Evolutionary conservation across 2,888 invertebrate species (phyloP).

Genomic region (Lycocerus yunnanus): DNA sequence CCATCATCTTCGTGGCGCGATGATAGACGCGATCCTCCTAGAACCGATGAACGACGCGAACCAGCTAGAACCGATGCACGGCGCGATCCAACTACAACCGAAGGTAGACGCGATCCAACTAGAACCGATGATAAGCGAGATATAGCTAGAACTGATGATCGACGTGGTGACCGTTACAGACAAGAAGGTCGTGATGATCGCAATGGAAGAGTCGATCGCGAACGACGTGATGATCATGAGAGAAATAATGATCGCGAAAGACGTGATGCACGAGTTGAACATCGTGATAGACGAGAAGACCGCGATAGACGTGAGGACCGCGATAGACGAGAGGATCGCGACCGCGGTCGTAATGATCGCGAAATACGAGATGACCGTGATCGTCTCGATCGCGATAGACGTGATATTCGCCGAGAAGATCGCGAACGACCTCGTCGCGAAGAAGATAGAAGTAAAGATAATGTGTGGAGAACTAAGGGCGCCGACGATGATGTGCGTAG

Average conservation of each 20-base stretch:
- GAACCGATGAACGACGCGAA: slow-evolving; percentile 17
- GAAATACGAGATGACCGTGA: slow-evolving; percentile 22
- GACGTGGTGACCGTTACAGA: neutral
- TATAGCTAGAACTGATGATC: neutral
- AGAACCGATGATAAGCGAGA: slow-evolving; percentile 8
- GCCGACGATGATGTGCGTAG: slow-evolving; percentile 17
- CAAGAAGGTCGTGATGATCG: slow-evolving; percentile 15
- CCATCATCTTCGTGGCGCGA: slow-evolving; percentile 9
- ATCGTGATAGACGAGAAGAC: slow-evolving; percentile 21
- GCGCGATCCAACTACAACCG: slow-evolving; percentile 18
- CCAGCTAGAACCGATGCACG: slow-evolving; percentile 26
- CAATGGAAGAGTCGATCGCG: slow-evolving; percentile 15
- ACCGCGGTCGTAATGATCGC: no score
- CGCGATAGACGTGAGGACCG: slow-evolving; percentile 13
- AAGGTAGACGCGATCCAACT: slow-evolving; percentile 10
- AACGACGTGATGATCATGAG: slow-evolving; percentile 29
- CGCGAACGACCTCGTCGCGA: slow-evolving; percentile 16
- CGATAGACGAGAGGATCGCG: slow-evolving; percentile 18
- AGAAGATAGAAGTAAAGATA: neutral
- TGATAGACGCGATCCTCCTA: slow-evolving; percentile 15
- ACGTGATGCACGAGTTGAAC: slow-evolving; percentile 25
- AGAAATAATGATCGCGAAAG: slow-evolving; percentile 22
- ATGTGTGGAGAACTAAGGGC: neutral
- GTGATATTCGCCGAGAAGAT: slow-evolving; percentile 26
- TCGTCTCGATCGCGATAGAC: slow-evolving; percentile 23